A percentile compares a stretch with the other conserved stretches of the same genome.
phyloP scores from a whole-genome alignment of 2,113 vertebrate species.

The Mesocricetus auratus region DNA sequence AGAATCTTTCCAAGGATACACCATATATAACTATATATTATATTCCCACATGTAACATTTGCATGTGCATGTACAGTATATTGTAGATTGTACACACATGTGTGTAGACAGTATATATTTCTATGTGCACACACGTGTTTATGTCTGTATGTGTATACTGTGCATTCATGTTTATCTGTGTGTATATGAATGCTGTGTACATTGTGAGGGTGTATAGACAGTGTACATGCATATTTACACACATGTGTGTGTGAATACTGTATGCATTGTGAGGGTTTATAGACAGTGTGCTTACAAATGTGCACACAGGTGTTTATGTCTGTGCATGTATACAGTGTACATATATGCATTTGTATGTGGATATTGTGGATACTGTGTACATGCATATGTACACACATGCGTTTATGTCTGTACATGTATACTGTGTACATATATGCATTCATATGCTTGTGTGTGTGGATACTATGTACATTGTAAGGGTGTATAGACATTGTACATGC shows the following conservation, averaged over 20 bases:
- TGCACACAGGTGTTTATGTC: too few species aligned
- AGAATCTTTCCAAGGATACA: not conserved
- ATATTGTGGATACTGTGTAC: too few species aligned
- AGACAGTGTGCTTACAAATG: too few species aligned
- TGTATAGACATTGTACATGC: not conserved
- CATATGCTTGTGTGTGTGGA: not conserved
- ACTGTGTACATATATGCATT: not conserved
- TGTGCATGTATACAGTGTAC: too few species aligned
- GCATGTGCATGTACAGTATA: not conserved
- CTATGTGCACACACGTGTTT: not conserved
- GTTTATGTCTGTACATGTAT: too few species aligned
- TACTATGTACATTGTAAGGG: not conserved
- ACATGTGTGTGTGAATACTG: not conserved
- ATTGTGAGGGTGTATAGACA: too few species aligned
- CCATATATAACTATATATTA: not conserved
- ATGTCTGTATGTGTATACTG: not conserved
- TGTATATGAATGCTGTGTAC: too few species aligned
- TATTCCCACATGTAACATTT: not conserved
- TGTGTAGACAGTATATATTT: not conserved
- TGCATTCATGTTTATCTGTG: too few species aligned
- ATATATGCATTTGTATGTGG: too few species aligned
- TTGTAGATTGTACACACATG: not conserved
- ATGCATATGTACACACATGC: too few species aligned
- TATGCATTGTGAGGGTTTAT: too few species aligned
- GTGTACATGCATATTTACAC: not conserved